These are phyloP conservation scores for Styela clava DNA, from an alignment of 23 tunicate genomes.

Conservation along the genomic window DNA sequence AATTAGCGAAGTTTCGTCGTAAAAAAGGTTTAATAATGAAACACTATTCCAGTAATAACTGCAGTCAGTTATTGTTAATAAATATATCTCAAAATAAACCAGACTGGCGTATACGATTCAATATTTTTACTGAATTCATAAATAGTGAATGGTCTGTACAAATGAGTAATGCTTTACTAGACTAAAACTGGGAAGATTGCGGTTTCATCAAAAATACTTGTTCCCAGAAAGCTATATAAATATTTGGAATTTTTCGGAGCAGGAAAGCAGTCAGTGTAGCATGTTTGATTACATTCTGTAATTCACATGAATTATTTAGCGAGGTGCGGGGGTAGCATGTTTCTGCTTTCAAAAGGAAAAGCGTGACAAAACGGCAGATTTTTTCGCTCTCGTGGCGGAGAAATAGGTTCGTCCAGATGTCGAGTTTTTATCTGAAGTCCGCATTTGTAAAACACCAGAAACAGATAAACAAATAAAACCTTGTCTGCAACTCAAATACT, in stretches of 20 bases:
- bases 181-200: background rate
- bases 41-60: no score
- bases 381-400: background rate
- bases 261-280: background rate
- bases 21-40: no score
- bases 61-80: no score
- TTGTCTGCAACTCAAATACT: no score
- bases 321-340: background rate
- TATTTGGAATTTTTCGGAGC: background rate
- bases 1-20: no score
- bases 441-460: no score
- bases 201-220: background rate
- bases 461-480: no score
- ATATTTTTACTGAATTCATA: no score
- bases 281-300: conserved; percentile 22
- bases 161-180: no score
- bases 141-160: no score
- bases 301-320: conserved; percentile 8
- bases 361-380: background rate
- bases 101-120: no score
- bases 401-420: background rate
- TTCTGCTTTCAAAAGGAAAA: background rate
- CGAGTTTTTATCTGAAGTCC: background rate
- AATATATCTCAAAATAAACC: no score
- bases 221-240: conserved; percentile 4